phyloP scores from a whole-genome alignment of 2,888 invertebrate species.

The Lasius platythorax region DNA sequence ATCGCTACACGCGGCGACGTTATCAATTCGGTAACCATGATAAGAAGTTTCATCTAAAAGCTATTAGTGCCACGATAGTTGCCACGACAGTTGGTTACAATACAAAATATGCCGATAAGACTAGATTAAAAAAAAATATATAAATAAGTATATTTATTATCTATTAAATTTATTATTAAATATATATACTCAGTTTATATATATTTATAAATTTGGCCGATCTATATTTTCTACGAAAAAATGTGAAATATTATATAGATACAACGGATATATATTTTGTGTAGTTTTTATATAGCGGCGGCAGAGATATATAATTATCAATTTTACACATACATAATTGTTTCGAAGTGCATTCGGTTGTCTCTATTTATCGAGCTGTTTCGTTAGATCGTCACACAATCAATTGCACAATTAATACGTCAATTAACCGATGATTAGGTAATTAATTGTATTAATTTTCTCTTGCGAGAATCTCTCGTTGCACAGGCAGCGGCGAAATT shows the following conservation, averaged over 20 bases:
- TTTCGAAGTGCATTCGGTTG: neutral
- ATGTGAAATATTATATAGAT: neutral
- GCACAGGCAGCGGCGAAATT: neutral
- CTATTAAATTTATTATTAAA: neutral
- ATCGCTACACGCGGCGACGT: neutral
- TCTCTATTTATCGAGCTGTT: neutral
- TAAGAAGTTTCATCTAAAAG: neutral
- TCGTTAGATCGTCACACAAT: neutral
- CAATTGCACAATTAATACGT: slow-evolving; percentile 24
- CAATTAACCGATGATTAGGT: neutral
- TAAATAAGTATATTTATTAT: neutral
- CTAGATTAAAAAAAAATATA: neutral
- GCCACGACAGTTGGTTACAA: neutral
- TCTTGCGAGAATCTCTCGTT: neutral
- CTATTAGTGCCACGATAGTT: neutral
- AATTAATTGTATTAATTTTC: neutral
- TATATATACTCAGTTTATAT: neutral
- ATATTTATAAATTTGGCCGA: neutral
- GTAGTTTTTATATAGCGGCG: neutral
- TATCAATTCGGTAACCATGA: neutral
- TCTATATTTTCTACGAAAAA: neutral
- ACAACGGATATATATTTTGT: neutral
- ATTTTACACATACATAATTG: neutral
- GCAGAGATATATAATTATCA: neutral
- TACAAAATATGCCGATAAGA: neutral